Base-by-base conservation (phyloP, 2,888 invertebrate genomes). In the Chaetoderma sp. region DNA sequence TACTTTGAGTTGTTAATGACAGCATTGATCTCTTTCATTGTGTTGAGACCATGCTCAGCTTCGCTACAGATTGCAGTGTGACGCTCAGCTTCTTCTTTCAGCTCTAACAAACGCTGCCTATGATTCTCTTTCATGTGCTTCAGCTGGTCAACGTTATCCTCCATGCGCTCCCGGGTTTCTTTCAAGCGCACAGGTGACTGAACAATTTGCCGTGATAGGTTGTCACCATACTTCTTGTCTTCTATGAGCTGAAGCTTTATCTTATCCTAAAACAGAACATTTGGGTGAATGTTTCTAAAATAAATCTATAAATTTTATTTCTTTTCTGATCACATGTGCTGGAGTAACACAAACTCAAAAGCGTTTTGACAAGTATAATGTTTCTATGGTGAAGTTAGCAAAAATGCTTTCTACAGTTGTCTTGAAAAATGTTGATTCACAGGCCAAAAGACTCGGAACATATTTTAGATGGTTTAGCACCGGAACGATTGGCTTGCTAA, bases 111-210 rank as follows among this genome's bases (percentile, higher is more conserved):
- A 28, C 75, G 65, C n/a, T 70, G 57, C 16, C 67, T 54, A 25
- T 75, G 75, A 54, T 74, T 67, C 25, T 73, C 71, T 57, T 74
- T 64, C 16, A 61, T 65, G 5, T 64, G 55, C 21, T 71, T 76
- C 28, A 78, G 68, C 4, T 57, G 32, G 13, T 50, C 45, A n/a
- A 80, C 60, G 44, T 74, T 72, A 21, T 73, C 67, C 32, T 74
- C 66, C 62, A 77, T 71, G 4, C 74, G 71, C 1, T 75, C 77
- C 58, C 75, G 72, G 39, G 79, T 79, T 33, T 75, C 74, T 55
- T 72, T 74, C 21, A 81, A 75, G 28, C 78, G 73, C 39, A 80
- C 77, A 0, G 83, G 83, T 4, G 81, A 81, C 63, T 79, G 80
- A 0, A 83, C 80, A 52, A 83, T 81, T 60, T 80, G 79, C 57